Conservation (phyloP, 2,113 vertebrate genomes). For the Leucoraja erinaceus region DNA sequence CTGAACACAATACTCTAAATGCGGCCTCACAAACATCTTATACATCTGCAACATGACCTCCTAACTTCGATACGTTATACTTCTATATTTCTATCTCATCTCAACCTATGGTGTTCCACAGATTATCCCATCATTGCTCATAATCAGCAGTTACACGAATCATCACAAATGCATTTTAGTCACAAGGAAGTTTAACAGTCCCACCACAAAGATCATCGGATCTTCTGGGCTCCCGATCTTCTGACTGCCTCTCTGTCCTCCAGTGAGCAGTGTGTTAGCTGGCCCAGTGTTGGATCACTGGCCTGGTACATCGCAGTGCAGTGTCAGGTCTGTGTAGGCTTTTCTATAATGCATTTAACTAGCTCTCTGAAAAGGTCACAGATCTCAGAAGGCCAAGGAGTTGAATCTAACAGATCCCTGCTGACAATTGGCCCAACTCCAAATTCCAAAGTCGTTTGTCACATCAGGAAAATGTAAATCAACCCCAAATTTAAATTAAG, state of each 20-base stretch:
- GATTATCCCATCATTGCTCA: not conserved
- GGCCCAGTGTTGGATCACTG: not conserved
- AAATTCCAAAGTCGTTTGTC: not conserved
- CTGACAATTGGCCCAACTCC: not conserved
- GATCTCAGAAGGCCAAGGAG: not conserved
- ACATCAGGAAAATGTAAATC: not conserved
- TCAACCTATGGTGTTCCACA: not conserved
- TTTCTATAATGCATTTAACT: not conserved
- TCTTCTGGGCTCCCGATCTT: not conserved
- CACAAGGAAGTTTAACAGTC: not conserved
- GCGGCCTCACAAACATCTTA: no score
- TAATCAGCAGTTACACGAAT: not conserved
- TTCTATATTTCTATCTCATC: not conserved
- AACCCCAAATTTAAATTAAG: slow-evolving; percentile 4
- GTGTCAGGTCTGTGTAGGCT: not conserved
- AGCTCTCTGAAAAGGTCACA: not conserved
- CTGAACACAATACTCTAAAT: no score
- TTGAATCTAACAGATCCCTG: not conserved
- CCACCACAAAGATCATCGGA: not conserved
- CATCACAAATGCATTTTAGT: not conserved
- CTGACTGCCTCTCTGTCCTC: not conserved
- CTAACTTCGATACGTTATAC: no score
- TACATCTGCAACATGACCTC: no score
- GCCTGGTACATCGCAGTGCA: not conserved
- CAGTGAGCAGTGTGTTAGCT: no score